Conservation (phyloP, 2,113 vertebrate species). For the Megatriorchis doriae region DNA sequence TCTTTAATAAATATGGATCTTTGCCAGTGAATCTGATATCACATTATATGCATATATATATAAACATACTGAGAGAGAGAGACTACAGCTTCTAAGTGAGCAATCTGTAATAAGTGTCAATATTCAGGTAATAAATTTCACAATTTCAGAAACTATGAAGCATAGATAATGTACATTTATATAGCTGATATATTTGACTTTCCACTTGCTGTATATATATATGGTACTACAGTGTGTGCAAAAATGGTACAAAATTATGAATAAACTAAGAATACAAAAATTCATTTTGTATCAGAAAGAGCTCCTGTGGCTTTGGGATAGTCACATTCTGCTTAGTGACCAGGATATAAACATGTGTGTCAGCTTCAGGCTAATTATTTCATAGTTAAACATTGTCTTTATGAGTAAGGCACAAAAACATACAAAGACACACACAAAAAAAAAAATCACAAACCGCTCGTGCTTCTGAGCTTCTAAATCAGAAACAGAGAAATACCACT, state of each 20-base stretch:
- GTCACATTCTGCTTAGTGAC: neutral
- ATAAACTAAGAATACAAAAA: neutral
- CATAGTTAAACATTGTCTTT: neutral
- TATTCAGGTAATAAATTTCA: neutral
- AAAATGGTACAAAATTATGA: neutral
- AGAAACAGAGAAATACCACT: neutral
- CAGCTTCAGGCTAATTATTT: neutral
- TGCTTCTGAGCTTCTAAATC: slow-evolving; percentile 1
- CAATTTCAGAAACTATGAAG: neutral
- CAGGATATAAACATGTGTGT: neutral
- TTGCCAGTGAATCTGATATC: neutral
- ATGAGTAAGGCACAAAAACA: neutral
- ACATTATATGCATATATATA: neutral
- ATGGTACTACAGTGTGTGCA: neutral
- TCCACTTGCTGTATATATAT: neutral
- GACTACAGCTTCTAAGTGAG: neutral
- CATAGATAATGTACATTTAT: neutral
- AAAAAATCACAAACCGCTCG: neutral
- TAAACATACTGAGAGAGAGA: neutral
- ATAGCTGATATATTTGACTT: neutral
- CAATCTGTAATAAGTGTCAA: neutral
- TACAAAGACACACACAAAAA: neutral
- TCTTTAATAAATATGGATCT: neutral
- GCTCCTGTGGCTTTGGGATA: neutral
- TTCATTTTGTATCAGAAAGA: neutral